These are phyloP conservation scores for Anguilla obscura DNA, from an alignment of 2,797 vertebrate species.

Conservation along the genomic window DNA sequence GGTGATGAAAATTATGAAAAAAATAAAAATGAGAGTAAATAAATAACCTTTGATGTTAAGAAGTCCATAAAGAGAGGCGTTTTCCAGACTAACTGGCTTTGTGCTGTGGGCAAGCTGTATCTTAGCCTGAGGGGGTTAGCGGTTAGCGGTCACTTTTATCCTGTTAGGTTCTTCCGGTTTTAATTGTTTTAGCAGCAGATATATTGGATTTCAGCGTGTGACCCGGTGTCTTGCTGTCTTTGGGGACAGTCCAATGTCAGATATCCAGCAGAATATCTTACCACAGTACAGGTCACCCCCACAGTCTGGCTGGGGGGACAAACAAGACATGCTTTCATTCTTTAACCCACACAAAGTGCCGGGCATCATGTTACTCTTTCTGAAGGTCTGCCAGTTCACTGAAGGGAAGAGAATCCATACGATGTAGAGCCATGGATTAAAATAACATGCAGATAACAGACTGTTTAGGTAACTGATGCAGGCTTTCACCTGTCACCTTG, in stretches of 20 bases:
- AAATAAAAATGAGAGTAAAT: not conserved
- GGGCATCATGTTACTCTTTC: not conserved
- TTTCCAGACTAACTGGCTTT: not conserved
- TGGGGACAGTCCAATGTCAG: conserved; percentile 19
- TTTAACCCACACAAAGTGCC: not conserved
- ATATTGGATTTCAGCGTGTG: conserved; percentile 20
- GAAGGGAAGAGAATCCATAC: not conserved
- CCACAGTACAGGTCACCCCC: conserved; percentile 8
- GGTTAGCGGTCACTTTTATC: not conserved
- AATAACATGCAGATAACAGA: not conserved
- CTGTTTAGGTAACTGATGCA: not conserved
- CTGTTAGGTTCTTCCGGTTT: conserved; percentile 20
- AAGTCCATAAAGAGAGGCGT: not conserved
- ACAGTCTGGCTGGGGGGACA: not conserved
- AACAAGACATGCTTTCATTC: not conserved
- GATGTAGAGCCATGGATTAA: not conserved
- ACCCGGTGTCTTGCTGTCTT: conserved; percentile 1
- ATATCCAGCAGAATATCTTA: conserved; percentile 8
- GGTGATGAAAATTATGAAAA: not conserved
- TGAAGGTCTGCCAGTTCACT: not conserved
- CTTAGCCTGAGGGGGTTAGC: not conserved
- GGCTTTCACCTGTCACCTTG: not conserved
- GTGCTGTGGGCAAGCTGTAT: not conserved
- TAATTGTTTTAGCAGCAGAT: conserved; percentile 32
- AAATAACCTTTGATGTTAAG: not conserved